Percentiles rank a stretch among this genome's conserved stretches.
Evolutionary conservation across 2,113 vertebrate species (phyloP).

Genomic region (Lepisosteus oculatus): DNA sequence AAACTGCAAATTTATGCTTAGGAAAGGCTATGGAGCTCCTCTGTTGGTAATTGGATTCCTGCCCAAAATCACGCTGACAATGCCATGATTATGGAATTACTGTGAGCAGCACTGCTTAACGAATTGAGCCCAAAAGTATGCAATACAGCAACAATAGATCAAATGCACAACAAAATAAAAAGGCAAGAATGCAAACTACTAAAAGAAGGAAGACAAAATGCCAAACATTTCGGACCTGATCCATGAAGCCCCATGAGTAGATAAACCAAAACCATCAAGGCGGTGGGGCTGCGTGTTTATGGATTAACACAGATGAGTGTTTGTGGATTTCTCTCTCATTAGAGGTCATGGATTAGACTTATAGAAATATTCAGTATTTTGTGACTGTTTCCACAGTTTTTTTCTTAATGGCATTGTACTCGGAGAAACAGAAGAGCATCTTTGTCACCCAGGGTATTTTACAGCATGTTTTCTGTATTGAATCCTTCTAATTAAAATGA

Average conservation of each 20-base stretch:
- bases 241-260: conserved; percentile 28
- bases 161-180: conserved; percentile 13
- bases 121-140: conserved; percentile 32
- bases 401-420: conserved; percentile 8
- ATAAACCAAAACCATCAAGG: conserved; percentile 27
- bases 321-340: conserved; percentile 41
- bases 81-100: conserved; percentile 31
- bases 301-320: conserved; percentile 33
- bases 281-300: conserved; percentile 17
- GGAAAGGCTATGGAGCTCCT: not conserved
- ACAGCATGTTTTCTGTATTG: conserved; percentile 21
- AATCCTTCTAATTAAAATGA: conserved; percentile 39
- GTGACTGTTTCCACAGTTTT: conserved; percentile 19
- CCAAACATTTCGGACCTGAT: conserved; percentile 30
- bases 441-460: conserved; percentile 22
- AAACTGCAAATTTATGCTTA: conserved; percentile 1
- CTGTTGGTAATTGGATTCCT: conserved; percentile 3
- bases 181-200: conserved; percentile 3
- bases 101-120: conserved; percentile 30
- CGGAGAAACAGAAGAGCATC: conserved; percentile 21
- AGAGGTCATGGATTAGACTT: conserved; percentile 38
- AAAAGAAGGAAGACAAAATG: conserved; percentile 22
- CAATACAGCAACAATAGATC: conserved; percentile 20
- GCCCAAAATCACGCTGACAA: conserved; percentile 28
- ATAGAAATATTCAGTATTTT: conserved; percentile 26